These are phyloP conservation scores for Gallinago stenura DNA, from an alignment of 2,797 vertebrate species.

Conservation along the genomic window DNA sequence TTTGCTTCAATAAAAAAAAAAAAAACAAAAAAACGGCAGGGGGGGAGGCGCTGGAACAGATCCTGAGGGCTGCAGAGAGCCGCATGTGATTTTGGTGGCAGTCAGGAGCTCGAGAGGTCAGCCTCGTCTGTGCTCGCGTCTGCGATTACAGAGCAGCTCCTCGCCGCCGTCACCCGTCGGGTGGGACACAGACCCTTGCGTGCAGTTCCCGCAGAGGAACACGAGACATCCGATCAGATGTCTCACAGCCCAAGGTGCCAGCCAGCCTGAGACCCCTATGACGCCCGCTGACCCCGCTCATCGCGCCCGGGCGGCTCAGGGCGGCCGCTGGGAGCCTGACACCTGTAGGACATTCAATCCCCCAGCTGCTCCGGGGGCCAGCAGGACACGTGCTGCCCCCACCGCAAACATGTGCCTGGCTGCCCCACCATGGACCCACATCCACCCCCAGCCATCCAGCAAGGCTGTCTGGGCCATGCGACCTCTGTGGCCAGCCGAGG, in stretches of 20 bases:
- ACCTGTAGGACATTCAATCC: neutral
- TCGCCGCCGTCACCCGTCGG: accelerated
- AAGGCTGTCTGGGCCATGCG: neutral
- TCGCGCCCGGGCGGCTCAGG: accelerated
- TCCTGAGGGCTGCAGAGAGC: neutral
- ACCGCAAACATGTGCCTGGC: accelerated
- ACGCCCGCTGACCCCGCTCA: neutral
- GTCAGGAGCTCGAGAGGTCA: neutral
- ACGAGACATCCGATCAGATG: neutral
- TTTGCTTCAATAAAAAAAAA: neutral
- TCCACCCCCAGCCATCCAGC: neutral
- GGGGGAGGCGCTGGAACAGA: too few relatives aligned
- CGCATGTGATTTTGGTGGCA: neutral
- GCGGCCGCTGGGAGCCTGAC: accelerated
- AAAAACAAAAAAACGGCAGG: too few relatives aligned
- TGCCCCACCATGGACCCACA: accelerated
- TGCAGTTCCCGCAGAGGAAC: slow-evolving; percentile 11
- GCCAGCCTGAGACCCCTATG: neutral
- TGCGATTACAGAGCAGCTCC: neutral
- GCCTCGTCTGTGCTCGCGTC: neutral
- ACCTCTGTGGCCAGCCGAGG: accelerated
- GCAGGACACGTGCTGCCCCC: accelerated
- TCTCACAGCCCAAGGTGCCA: neutral
- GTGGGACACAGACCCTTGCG: neutral
- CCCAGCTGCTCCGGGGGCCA: accelerated